Evolutionary conservation across 2,797 vertebrate species (phyloP).

Genomic region (Enteromius argenteus): DNA sequence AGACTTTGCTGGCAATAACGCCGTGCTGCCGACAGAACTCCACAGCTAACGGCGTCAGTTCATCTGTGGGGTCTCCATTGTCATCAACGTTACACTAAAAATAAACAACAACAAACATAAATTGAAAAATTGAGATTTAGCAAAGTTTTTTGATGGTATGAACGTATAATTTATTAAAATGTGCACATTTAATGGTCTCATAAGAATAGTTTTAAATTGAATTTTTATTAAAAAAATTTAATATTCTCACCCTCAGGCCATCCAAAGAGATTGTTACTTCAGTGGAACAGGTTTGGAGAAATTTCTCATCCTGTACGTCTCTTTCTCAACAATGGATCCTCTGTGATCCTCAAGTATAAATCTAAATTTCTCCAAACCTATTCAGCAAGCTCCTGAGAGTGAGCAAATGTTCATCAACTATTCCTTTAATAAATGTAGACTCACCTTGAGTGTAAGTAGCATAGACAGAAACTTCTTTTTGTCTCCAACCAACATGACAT

Average conservation of each 20-base stretch:
- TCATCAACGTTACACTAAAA: slow-evolving; percentile 76
- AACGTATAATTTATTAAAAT: neutral
- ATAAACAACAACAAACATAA: neutral
- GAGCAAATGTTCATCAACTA: neutral
- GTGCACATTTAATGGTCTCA: neutral
- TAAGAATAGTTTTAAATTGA: neutral
- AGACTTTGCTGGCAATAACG: slow-evolving; percentile 69
- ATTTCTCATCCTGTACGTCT: neutral
- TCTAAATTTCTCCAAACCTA: neutral
- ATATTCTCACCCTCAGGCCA: neutral
- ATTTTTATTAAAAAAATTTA: no score
- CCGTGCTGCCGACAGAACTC: slow-evolving; percentile 68
- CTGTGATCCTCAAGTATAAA: neutral
- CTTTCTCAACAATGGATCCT: neutral
- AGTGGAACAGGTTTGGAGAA: neutral
- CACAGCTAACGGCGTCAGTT: slow-evolving; percentile 72
- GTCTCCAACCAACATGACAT: slow-evolving; percentile 82
- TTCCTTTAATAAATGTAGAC: neutral
- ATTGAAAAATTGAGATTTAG: neutral
- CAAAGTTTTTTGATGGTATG: neutral
- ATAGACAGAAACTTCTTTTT: slow-evolving; percentile 83
- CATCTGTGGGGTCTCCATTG: slow-evolving; percentile 76
- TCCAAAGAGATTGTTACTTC: neutral
- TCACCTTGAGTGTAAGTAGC: slow-evolving; percentile 83
- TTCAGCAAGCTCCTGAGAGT: neutral